These are phyloP conservation scores for Pandemis corylana DNA, from an alignment of 2,888 invertebrate species.

Conservation along the genomic window DNA sequence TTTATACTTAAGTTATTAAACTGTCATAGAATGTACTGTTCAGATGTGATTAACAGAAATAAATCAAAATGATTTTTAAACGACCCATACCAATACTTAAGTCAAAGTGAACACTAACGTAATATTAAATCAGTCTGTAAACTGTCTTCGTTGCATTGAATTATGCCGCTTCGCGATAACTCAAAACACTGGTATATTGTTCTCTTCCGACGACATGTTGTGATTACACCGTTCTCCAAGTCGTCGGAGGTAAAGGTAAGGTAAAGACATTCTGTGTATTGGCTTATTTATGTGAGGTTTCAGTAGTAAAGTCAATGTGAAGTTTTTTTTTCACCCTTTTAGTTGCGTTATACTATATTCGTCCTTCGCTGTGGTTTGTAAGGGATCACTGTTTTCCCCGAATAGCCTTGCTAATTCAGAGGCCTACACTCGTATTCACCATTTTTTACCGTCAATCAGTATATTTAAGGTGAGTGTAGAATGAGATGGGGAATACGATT, in stretches of 20 bases:
- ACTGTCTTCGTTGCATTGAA: slow-evolving; percentile 20
- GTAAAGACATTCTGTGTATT: background rate
- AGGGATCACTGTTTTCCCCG: no score
- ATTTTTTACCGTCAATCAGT: no score
- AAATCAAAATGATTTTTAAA: background rate
- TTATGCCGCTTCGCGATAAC: slow-evolving; percentile 18
- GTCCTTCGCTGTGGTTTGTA: no score
- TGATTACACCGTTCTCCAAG: slow-evolving; percentile 3
- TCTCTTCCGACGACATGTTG: background rate
- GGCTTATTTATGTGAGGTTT: background rate
- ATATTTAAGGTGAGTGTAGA: no score
- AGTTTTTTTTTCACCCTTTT: background rate
- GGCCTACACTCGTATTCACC: no score
- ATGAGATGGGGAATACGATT: no score
- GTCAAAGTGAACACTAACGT: background rate
- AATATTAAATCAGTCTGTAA: background rate
- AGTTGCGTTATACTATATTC: background rate
- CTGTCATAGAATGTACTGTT: no score
- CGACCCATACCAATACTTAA: background rate
- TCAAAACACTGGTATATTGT: slow-evolving; percentile 15
- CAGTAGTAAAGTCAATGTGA: background rate
- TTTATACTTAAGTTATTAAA: no score
- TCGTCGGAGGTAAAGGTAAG: background rate
- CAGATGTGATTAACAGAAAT: background rate
- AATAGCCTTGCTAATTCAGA: no score